These are phyloP conservation scores for Gymnothorax reevesii DNA, from an alignment of 2,797 vertebrate genomes.

Conservation along the genomic window DNA sequence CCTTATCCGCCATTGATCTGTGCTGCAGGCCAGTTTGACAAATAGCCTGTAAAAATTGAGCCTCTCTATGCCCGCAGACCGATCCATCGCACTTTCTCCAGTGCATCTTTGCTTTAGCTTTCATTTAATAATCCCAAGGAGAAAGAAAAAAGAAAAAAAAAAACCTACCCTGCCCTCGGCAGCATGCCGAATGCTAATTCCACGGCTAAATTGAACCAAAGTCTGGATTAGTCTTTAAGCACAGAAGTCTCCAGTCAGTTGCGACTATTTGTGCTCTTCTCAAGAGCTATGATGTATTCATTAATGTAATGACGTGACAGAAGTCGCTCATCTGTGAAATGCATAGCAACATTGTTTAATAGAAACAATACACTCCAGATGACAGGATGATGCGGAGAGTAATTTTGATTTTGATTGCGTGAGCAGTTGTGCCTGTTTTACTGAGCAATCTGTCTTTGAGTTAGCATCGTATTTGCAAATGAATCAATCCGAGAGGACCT, in stretches of 20 bases:
- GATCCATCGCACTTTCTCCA: conserved; percentile 52
- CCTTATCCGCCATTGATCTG: conserved; percentile 54
- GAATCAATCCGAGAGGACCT: not conserved
- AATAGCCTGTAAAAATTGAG: conserved; percentile 40
- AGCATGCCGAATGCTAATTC: conserved; percentile 47
- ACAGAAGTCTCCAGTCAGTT: conserved; percentile 6
- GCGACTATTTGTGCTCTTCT: not conserved
- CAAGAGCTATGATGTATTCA: not conserved
- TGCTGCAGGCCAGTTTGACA: conserved; percentile 53
- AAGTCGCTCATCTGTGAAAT: not conserved
- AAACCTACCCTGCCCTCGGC: conserved; percentile 63
- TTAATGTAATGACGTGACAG: not conserved
- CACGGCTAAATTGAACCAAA: conserved; percentile 60
- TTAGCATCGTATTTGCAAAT: not conserved
- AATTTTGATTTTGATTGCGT: not conserved
- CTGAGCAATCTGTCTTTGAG: not conserved
- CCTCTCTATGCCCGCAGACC: conserved; percentile 38
- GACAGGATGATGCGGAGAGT: not conserved
- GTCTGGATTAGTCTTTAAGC: conserved; percentile 54
- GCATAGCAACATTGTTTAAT: not conserved
- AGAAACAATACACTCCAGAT: conserved; percentile 1
- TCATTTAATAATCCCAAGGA: conserved; percentile 61
- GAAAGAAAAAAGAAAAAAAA: conserved; percentile 29
- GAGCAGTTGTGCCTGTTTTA: no score
- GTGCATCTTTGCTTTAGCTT: conserved; percentile 58